These are phyloP conservation scores for human DNA, from an alignment of 2,113 vertebrate species.

Conservation along the genomic window DNA sequence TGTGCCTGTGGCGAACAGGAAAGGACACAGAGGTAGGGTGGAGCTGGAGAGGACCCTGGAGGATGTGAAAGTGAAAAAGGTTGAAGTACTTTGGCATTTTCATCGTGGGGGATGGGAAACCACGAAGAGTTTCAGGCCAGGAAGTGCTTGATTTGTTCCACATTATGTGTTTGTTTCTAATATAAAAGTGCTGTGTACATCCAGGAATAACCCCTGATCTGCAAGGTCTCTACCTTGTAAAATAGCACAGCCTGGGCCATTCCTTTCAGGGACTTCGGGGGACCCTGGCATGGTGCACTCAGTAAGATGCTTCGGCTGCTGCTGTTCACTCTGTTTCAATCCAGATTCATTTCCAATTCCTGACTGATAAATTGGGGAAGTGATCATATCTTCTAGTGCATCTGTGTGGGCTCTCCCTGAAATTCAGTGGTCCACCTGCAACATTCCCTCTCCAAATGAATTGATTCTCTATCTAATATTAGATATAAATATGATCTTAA, in stretches of 20 bases:
- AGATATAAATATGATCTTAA: neutral
- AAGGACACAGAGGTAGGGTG: fast-evolving
- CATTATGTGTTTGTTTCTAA: neutral
- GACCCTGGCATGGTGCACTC: no score
- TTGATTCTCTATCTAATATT: neutral
- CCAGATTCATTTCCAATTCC: neutral
- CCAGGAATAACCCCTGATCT: neutral
- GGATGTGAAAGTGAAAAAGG: fast-evolving
- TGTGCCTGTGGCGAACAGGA: neutral
- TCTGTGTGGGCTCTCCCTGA: neutral
- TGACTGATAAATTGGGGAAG: neutral
- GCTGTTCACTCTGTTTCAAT: neutral
- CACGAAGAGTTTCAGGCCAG: neutral
- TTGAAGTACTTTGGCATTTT: neutral
- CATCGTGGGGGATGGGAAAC: neutral
- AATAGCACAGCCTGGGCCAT: neutral
- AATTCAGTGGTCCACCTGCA: no score
- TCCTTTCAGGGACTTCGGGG: no score
- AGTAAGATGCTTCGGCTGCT: neutral
- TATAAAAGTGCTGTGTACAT: neutral
- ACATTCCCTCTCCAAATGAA: neutral
- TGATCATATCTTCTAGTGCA: neutral
- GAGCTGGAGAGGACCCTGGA: fast-evolving
- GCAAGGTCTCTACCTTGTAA: neutral
- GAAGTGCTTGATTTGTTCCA: neutral